Evolutionary conservation across 2,113 vertebrate species (phyloP).

Genomic region (Steatornis caripensis): DNA sequence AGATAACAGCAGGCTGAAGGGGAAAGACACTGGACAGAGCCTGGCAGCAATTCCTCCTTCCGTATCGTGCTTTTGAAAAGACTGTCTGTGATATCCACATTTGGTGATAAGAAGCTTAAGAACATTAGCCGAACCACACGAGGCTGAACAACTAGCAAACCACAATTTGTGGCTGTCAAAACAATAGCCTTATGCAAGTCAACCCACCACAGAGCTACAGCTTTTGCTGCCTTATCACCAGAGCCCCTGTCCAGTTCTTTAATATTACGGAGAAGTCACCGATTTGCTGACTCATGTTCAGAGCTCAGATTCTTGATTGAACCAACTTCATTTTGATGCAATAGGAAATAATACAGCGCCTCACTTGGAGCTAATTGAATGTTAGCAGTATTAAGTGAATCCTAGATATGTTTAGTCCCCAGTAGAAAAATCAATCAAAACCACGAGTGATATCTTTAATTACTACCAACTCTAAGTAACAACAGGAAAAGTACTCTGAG

Average conservation of each 20-base stretch:
- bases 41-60: background rate
- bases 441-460: background rate
- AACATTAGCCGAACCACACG: background rate
- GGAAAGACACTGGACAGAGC: background rate
- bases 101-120: background rate
- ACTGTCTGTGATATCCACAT: background rate
- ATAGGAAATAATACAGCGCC: background rate
- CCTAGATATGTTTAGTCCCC: background rate
- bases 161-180: background rate
- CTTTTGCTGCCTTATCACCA: background rate
- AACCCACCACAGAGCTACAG: background rate
- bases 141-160: background rate
- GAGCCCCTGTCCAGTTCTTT: background rate
- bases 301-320: background rate
- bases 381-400: background rate
- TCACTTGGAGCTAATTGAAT: background rate
- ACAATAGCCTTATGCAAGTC: background rate
- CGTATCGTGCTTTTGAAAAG: background rate
- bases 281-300: background rate
- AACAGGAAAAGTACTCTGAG: background rate
- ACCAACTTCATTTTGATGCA: background rate
- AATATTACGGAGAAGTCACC: background rate
- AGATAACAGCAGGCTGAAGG: background rate
- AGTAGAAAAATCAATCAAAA: background rate
- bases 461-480: background rate